Percentiles rank a stretch among this genome's conserved stretches.
phyloP scores from a whole-genome alignment of 2,888 invertebrate species.

The Sthenelais limicola region DNA sequence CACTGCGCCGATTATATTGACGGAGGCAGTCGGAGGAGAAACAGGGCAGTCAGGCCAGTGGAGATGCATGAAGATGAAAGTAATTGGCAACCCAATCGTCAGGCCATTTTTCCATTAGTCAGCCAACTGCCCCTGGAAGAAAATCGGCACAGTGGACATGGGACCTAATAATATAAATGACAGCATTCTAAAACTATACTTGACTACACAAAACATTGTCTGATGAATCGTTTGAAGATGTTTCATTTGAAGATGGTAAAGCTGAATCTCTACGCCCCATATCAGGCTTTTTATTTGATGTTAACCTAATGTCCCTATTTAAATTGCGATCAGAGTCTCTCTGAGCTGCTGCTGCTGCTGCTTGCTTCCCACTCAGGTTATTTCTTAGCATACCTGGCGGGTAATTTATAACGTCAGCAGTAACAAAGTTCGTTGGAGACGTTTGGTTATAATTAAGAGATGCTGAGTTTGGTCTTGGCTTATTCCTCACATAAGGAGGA shows the following conservation, averaged over 20 bases:
- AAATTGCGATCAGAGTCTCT: conserved; percentile 2
- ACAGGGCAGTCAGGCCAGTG: too few relatives aligned
- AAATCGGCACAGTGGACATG: too few relatives aligned
- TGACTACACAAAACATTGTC: conserved; percentile 49
- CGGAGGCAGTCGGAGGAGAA: too few relatives aligned
- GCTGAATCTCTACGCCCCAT: conserved; percentile 77
- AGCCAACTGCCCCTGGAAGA: too few relatives aligned
- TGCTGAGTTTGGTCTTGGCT: too few relatives aligned
- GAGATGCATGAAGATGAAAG: not conserved
- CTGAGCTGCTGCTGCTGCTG: not conserved
- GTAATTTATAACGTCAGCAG: not conserved
- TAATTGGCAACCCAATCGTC: conserved; percentile 17
- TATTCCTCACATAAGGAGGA: not conserved
- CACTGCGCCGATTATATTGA: too few relatives aligned
- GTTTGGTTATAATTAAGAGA: too few relatives aligned
- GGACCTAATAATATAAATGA: conserved; percentile 4
- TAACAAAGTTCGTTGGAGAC: not conserved
- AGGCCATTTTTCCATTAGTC: too few relatives aligned
- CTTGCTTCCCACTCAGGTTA: conserved; percentile 18
- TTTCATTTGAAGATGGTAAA: conserved; percentile 76
- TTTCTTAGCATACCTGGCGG: conserved; percentile 1
- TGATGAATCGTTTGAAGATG: conserved; percentile 68
- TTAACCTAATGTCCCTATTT: conserved; percentile 24
- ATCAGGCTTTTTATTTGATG: conserved; percentile 53
- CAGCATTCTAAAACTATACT: conserved; percentile 3